phyloP scores from a whole-genome alignment of 2,113 vertebrate species.

The Myxocyprinus asiaticus region DNA sequence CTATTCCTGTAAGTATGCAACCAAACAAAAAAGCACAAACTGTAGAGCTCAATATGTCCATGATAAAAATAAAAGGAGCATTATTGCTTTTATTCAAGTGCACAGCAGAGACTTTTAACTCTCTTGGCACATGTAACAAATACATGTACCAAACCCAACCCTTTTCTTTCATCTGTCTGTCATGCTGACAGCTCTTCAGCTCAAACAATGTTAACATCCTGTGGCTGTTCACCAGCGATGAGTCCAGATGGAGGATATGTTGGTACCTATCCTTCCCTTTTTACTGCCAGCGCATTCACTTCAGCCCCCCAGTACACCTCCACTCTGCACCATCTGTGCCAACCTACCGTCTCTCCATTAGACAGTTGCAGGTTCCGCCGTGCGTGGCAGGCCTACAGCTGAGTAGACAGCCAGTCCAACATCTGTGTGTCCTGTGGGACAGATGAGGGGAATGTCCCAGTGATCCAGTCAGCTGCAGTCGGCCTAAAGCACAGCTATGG shows the following conservation, averaged over 20 bases:
- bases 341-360: slow-evolving; percentile 54
- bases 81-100: background rate
- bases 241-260: slow-evolving; percentile 68
- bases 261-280: slow-evolving; percentile 64
- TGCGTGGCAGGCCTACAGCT: slow-evolving; percentile 61
- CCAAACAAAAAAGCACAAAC: background rate
- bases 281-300: slow-evolving; percentile 54
- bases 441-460: slow-evolving; percentile 59
- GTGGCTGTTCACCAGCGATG: slow-evolving; percentile 64
- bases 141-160: background rate
- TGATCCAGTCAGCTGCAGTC: slow-evolving; percentile 1
- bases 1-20: background rate
- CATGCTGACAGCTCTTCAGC: slow-evolving; percentile 66
- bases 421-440: slow-evolving; percentile 69
- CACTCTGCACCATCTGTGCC: slow-evolving; percentile 68
- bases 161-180: slow-evolving; percentile 66
- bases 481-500: slow-evolving; percentile 39
- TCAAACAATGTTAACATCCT: slow-evolving; percentile 60
- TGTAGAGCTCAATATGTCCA: background rate
- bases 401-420: slow-evolving; percentile 62
- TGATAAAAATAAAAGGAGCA: background rate
- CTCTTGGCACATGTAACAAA: background rate
- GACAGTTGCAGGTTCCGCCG: slow-evolving; percentile 52
- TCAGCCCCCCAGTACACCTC: slow-evolving; percentile 27
- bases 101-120: slow-evolving; percentile 6